Evolutionary conservation across 37 sponge, comb jelly and placozoan species (phyloP).

Genomic region (Amphimedon queenslandica): DNA sequence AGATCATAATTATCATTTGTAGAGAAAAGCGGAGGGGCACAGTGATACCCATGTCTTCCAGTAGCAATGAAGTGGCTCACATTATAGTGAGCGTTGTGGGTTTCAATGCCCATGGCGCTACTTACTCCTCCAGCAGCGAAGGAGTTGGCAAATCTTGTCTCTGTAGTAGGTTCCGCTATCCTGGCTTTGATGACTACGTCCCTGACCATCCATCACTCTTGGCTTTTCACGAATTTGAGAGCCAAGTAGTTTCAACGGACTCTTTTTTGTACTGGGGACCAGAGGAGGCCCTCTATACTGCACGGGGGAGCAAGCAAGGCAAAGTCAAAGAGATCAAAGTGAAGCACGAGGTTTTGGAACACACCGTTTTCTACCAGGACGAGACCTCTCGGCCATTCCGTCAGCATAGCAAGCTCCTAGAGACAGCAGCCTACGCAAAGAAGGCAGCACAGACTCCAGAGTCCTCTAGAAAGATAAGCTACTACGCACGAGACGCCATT

Average conservation of each 20-base stretch:
- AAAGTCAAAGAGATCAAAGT: background rate
- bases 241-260: conserved; percentile 23
- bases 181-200: conserved; percentile 49
- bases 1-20: too few relatives aligned
- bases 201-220: conserved; percentile 51
- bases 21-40: too few relatives aligned
- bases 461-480: conserved; percentile 51
- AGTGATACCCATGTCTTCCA: too few relatives aligned
- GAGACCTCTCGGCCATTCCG: conserved; percentile 40
- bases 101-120: conserved; percentile 4
- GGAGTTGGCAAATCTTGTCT: conserved; percentile 74
- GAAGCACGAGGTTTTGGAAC: conserved; percentile 52
- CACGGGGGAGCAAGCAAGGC: background rate
- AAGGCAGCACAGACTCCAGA: conserved; percentile 8
- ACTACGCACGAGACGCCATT: conserved; percentile 28
- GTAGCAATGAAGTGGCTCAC: too few relatives aligned
- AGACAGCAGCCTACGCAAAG: conserved; percentile 28
- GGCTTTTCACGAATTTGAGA: conserved; percentile 60
- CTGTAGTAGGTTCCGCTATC: conserved; percentile 62
- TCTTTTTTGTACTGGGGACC: conserved; percentile 73
- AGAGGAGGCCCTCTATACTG: background rate
- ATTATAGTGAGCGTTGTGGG: conserved; percentile 48
- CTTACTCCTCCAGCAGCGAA: conserved; percentile 1
- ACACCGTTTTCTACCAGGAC: conserved; percentile 66
- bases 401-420: background rate